Percentiles rank a stretch among this genome's conserved stretches.
phyloP scores from a whole-genome alignment of 2,113 vertebrate species.

The Sinocyclocheilus rhinocerous region DNA sequence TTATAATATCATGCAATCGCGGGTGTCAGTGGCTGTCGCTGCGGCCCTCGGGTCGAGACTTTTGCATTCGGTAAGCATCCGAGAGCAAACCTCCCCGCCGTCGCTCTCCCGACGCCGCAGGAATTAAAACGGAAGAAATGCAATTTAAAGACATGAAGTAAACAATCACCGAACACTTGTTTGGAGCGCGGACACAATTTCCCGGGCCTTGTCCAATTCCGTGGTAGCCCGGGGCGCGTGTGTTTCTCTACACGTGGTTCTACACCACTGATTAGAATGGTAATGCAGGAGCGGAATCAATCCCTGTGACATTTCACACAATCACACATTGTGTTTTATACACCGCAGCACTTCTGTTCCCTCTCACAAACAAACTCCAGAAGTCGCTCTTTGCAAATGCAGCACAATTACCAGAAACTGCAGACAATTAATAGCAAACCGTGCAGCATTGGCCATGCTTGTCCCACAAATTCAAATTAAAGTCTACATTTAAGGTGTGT shows the following conservation, averaged over 20 bases:
- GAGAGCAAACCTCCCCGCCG: too few relatives aligned
- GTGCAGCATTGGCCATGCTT: background rate
- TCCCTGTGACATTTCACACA: constrained; percentile 84
- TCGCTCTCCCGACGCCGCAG: too few relatives aligned
- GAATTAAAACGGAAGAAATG: too few relatives aligned
- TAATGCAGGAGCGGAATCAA: constrained; percentile 82
- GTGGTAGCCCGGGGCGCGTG: constrained; percentile 53
- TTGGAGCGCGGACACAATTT: too few relatives aligned
- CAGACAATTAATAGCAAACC: background rate
- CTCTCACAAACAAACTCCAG: background rate
- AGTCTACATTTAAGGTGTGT: background rate
- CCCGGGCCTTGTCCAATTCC: too few relatives aligned
- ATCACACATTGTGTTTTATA: constrained; percentile 75
- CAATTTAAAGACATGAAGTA: too few relatives aligned
- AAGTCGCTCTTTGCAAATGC: background rate
- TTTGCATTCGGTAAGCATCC: too few relatives aligned
- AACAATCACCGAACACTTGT: too few relatives aligned
- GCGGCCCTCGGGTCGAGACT: too few relatives aligned
- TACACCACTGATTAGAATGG: constrained; percentile 85
- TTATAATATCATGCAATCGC: too few relatives aligned
- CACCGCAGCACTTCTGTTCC: constrained; percentile 66
- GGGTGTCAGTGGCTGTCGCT: too few relatives aligned
- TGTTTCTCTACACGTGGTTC: constrained; percentile 78
- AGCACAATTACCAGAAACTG: background rate
- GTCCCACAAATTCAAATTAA: background rate